Base-by-base conservation (phyloP, 2,113 vertebrate species). In the Tupaia chinensis region DNA sequence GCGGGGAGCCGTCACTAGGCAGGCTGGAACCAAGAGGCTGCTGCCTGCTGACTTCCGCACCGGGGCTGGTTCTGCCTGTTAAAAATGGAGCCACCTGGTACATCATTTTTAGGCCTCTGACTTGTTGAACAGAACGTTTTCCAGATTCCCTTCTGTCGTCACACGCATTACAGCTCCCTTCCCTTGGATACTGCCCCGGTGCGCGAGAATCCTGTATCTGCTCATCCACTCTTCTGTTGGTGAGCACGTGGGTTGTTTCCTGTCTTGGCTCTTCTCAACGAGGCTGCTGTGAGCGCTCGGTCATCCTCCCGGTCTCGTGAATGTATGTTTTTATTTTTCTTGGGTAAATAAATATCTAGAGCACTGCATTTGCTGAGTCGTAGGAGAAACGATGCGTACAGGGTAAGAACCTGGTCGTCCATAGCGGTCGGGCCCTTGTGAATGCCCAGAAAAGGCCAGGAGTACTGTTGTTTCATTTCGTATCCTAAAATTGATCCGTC, bases 101-200 rank as follows among this genome's bases (percentile, higher is more conserved):
- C 9, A 53, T 68, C 58, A 1, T 1, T 22, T 87, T 72, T 82
- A 65, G 32, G 32, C 17, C 22, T 77, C 23, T 84, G 77, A 9
- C 29, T 14, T 23, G 14, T 13, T 58, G 23, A 14, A 0, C 13
- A 0, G 29, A 0, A 3, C 9, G 65, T 76, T 13, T 17, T 66
- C 29, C 56, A 19, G 44, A 10, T 32, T n/a, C 19, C 0, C n/a
- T 12, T 54, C 34, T 61, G 15, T 20, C 4, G 44, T 25, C 7
- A 54, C 56, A 3, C 0, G 10, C 9, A 0, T 44, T 22, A 14
- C 12, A 3, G 9, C 6, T 0, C 44, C 25, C 61, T 54, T n/a
- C 2, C 10, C 3, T 44, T 66, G 34, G n/a, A 11, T 10, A 7
- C 20, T 54, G 25, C 25, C 5, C 14, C 6, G 3, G 0, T 27